phyloP scores from a whole-genome alignment of 2,888 invertebrate genomes.

The Spodoptera picta region DNA sequence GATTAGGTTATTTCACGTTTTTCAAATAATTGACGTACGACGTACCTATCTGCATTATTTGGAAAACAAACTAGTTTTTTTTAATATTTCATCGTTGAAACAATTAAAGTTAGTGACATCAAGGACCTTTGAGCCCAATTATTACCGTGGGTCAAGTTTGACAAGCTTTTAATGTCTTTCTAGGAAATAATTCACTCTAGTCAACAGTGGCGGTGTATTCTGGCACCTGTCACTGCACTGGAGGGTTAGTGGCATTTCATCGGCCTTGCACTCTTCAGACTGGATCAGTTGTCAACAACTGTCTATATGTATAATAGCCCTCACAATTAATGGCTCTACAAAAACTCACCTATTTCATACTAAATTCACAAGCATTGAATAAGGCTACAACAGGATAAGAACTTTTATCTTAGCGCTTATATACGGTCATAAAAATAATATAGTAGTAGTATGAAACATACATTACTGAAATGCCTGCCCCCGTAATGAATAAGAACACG shows the following conservation, averaged over 20 bases:
- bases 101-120: slow-evolving; percentile 7
- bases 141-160: slow-evolving; percentile 6
- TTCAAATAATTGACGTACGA: background rate
- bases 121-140: slow-evolving; percentile 20
- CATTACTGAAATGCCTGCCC: background rate
- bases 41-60: background rate
- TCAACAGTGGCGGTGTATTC: slow-evolving; percentile 16
- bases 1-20: slow-evolving; percentile 9
- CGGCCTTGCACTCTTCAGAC: slow-evolving; percentile 29
- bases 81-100: background rate
- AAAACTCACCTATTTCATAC: slow-evolving; percentile 8
- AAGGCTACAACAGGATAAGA: background rate
- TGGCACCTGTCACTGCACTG: slow-evolving; percentile 46
- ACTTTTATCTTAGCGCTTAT: no score
- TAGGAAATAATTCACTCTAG: slow-evolving; percentile 28
- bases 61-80: slow-evolving; percentile 3
- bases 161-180: background rate
- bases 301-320: slow-evolving; percentile 27
- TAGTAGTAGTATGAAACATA: no score
- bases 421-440: no score
- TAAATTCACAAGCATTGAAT: slow-evolving; percentile 18
- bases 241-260: slow-evolving; percentile 54
- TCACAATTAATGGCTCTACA: slow-evolving; percentile 7
- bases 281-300: slow-evolving; percentile 29
- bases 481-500: slow-evolving; percentile 30